A percentile compares a stretch with the other conserved stretches of the same genome.
Conservation (phyloP, 2,113 vertebrate genomes). For the Scytalopus superciliaris region DNA sequence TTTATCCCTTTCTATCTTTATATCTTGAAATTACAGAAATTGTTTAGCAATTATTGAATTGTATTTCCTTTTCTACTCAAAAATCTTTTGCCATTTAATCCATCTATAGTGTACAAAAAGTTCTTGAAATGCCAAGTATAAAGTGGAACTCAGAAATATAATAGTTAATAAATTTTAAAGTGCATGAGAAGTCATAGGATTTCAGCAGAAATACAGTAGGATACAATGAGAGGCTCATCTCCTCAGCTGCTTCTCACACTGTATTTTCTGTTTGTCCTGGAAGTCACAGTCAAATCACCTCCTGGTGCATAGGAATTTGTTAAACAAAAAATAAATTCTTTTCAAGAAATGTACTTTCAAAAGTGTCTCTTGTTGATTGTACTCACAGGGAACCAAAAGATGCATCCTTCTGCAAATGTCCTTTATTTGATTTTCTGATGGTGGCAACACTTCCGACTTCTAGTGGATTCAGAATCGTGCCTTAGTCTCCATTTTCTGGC, state of each 20-base stretch:
- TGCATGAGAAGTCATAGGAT: not conserved
- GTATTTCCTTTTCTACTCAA: not conserved
- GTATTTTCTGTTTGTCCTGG: not conserved
- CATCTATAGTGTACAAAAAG: not conserved
- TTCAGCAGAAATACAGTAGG: not conserved
- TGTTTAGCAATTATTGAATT: not conserved
- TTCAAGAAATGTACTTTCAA: not conserved
- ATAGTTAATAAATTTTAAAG: not conserved
- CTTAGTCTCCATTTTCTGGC: not conserved
- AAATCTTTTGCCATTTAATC: not conserved
- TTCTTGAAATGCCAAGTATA: not conserved
- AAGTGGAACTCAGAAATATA: not conserved
- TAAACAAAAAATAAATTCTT: not conserved
- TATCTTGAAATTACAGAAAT: not conserved
- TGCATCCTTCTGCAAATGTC: not conserved
- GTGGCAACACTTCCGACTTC: not conserved
- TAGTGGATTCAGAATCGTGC: not conserved
- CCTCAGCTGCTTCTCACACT: not conserved
- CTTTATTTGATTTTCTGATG: not conserved
- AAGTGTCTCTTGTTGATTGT: not conserved
- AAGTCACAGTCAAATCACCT: not conserved
- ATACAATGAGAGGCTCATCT: not conserved
- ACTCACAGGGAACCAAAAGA: not conserved
- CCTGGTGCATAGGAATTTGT: not conserved
- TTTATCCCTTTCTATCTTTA: not conserved